phyloP scores from a whole-genome alignment of 2,888 invertebrate species.

The Drosophila rubida region DNA sequence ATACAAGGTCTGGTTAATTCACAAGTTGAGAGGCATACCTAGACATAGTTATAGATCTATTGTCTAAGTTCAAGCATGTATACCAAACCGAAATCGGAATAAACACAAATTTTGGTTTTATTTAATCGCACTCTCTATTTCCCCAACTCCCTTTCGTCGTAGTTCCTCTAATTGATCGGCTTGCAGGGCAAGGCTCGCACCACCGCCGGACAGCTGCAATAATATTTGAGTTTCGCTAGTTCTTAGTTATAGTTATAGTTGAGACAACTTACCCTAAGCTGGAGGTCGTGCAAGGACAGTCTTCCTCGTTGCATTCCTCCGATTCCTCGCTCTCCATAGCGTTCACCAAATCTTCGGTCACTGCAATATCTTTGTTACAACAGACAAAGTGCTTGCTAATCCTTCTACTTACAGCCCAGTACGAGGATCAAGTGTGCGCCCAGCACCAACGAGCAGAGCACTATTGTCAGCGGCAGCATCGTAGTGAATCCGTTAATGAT shows the following conservation, averaged over 20 bases:
- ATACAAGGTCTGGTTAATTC: constrained; percentile 11
- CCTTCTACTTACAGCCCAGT: constrained; percentile 41
- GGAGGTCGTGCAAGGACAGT: constrained; percentile 5
- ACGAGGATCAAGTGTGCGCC: constrained; percentile 50
- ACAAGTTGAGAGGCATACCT: constrained; percentile 23
- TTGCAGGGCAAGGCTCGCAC: constrained; percentile 52
- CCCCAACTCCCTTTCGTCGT: constrained; percentile 2
- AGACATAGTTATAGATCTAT: constrained; percentile 25
- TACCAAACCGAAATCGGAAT: constrained; percentile 67
- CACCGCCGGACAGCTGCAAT: constrained; percentile 60
- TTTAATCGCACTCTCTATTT: background rate
- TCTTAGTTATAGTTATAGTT: no score
- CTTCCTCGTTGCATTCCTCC: background rate
- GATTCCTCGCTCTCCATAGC: constrained; percentile 17
- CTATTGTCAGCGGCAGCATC: constrained; percentile 56
- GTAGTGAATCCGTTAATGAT: background rate
- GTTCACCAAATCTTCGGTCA: constrained; percentile 32
- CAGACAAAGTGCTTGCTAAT: no score
- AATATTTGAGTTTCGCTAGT: no score
- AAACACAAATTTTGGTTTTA: constrained; percentile 46
- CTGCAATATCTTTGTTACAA: background rate
- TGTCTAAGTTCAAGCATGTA: constrained; percentile 69
- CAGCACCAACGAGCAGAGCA: constrained; percentile 55
- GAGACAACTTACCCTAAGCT: constrained; percentile 62
- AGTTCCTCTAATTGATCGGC: constrained; percentile 46